Evolutionary conservation across 2,797 vertebrate species (phyloP).

Genomic region (Antrozous pallidus): DNA sequence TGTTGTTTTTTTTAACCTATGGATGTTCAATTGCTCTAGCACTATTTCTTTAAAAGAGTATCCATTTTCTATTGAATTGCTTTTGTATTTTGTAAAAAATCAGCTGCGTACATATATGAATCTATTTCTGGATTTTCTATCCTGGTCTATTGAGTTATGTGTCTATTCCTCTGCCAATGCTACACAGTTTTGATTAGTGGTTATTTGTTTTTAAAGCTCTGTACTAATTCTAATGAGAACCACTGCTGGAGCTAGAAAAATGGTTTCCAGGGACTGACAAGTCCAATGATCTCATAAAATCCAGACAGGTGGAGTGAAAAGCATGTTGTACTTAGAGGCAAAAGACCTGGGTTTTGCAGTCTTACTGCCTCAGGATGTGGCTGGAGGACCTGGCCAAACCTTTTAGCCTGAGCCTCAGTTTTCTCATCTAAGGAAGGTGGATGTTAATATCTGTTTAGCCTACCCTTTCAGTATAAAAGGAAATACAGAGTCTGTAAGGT

Average conservation of each 20-base stretch:
- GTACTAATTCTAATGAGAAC: neutral
- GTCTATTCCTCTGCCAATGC: neutral
- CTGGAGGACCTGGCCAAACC: neutral
- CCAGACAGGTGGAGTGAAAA: neutral
- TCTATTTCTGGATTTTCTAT: conserved; percentile 3
- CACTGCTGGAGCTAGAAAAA: neutral
- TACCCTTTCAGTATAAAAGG: neutral
- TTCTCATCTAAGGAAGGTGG: neutral
- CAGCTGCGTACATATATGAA: neutral
- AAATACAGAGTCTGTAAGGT: neutral
- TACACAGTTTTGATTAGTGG: neutral
- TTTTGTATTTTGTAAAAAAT: neutral
- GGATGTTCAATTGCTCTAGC: neutral
- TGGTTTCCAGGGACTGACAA: neutral
- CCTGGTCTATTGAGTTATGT: neutral
- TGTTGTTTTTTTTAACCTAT: neutral
- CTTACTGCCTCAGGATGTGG: neutral
- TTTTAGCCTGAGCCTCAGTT: neutral
- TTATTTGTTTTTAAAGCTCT: neutral
- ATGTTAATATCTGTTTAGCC: neutral
- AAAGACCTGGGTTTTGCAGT: neutral
- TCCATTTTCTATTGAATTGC: neutral
- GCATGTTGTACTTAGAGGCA: neutral
- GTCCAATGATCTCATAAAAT: neutral
- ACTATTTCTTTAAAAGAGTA: neutral